These are phyloP conservation scores for Aeoliscus strigatus DNA, from an alignment of 2,797 vertebrate species.

Conservation along the genomic window DNA sequence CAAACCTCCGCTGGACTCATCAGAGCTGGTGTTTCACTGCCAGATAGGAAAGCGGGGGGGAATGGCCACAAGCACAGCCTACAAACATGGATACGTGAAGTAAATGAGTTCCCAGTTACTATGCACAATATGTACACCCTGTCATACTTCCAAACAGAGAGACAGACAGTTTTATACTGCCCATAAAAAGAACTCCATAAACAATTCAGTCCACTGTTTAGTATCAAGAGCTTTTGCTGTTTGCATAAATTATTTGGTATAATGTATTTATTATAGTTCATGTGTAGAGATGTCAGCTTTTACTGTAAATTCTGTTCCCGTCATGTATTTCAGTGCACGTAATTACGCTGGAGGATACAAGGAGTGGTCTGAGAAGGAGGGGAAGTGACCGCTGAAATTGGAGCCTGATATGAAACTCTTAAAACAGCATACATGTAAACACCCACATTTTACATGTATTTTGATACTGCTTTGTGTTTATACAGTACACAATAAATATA, in stretches of 20 bases:
- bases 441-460: background rate
- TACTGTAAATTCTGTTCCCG: conserved; percentile 3
- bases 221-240: background rate
- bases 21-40: conserved; percentile 79
- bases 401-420: conserved; percentile 5
- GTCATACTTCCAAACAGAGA: background rate
- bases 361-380: conserved; percentile 69
- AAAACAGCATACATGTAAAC: background rate
- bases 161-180: background rate
- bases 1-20: conserved; percentile 64
- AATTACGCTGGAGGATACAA: conserved; percentile 72
- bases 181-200: background rate
- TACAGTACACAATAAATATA: background rate
- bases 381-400: conserved; percentile 42
- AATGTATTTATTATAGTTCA: background rate
- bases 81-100: conserved; percentile 71
- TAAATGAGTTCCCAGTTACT: conserved; percentile 42
- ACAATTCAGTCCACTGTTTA: no score
- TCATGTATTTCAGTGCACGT: conserved; percentile 63
- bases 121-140: background rate
- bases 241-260: background rate
- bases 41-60: conserved; percentile 72
- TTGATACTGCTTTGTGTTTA: conserved; percentile 7
- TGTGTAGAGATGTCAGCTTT: background rate
- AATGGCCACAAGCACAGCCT: conserved; percentile 68